Evolutionary conservation across 2,113 vertebrate species (phyloP).

Genomic region (Amblyopsis rosae): DNA sequence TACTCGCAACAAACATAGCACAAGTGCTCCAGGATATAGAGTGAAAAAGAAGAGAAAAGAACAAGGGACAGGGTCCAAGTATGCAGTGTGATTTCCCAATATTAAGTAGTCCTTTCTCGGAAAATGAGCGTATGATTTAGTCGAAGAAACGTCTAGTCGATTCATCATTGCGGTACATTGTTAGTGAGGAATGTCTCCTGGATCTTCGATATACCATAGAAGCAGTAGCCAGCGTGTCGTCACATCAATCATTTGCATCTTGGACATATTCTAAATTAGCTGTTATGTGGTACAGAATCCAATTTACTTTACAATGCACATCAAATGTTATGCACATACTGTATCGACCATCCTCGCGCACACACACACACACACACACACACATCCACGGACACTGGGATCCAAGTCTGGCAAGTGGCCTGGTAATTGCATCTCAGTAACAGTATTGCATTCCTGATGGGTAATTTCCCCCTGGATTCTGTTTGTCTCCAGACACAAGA

Average conservation of each 20-base stretch:
- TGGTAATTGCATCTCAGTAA: conserved; percentile 80
- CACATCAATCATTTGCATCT: conserved; percentile 77
- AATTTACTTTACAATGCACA: conserved; percentile 14
- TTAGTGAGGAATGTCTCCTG: conserved; percentile 16
- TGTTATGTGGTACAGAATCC: conserved; percentile 67
- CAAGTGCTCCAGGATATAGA: conserved; percentile 23
- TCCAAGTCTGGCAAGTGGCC: conserved; percentile 77
- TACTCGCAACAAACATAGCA: conserved; percentile 49
- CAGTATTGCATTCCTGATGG: conserved; percentile 77
- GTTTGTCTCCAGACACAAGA: conserved; percentile 73
- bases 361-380: conserved; percentile 46
- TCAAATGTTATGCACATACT: conserved; percentile 42
- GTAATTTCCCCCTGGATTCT: conserved; percentile 80
- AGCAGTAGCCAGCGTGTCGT: conserved; percentile 48
- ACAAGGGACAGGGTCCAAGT: conserved; percentile 10
- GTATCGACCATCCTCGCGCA: conserved; percentile 58
- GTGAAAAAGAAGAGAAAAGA: conserved; percentile 26
- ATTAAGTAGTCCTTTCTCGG: conserved; percentile 34
- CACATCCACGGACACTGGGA: conserved; percentile 48
- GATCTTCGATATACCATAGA: conserved; percentile 30
- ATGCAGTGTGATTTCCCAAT: not conserved
- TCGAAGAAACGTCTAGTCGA: too few species aligned
- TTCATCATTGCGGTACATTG: not conserved
- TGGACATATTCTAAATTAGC: conserved; percentile 76
- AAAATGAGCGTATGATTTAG: conserved; percentile 24